phyloP scores from a whole-genome alignment of 2,113 vertebrate species.

The Platichthys stellatus region DNA sequence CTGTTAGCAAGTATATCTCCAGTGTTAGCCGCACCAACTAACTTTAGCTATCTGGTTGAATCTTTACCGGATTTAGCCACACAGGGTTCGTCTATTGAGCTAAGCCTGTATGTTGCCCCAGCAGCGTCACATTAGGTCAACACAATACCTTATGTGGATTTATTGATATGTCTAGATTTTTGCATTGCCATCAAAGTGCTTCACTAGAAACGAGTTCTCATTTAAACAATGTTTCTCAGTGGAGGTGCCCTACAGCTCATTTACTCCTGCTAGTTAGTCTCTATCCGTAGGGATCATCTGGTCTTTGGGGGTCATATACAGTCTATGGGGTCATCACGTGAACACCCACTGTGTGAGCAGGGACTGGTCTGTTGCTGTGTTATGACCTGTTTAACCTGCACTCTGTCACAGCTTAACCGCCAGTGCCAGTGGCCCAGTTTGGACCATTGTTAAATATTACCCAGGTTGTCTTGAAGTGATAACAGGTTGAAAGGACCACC shows the following conservation, averaged over 20 bases:
- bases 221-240: not conserved
- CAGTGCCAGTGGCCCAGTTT: not conserved
- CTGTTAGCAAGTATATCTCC: not conserved
- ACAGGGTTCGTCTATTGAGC: not conserved
- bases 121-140: too few relatives aligned
- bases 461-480: too few relatives aligned
- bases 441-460: too few relatives aligned
- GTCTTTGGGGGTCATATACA: not conserved
- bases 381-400: not conserved
- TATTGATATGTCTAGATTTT: too few relatives aligned
- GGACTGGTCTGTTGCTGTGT: too few relatives aligned
- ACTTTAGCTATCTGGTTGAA: not conserved
- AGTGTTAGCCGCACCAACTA: too few relatives aligned
- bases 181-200: not conserved
- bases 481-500: not conserved
- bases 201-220: not conserved
- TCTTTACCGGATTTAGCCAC: not conserved
- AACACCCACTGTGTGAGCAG: not conserved
- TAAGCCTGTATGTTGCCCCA: not conserved
- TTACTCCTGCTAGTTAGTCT: not conserved
- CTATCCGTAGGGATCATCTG: not conserved
- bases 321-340: conserved; percentile 18
- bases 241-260: not conserved
- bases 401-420: not conserved
- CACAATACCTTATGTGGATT: too few relatives aligned